Evolutionary conservation across 1,140 invertebrate genomes (phyloP).

Genomic region (Drosophila auraria): DNA sequence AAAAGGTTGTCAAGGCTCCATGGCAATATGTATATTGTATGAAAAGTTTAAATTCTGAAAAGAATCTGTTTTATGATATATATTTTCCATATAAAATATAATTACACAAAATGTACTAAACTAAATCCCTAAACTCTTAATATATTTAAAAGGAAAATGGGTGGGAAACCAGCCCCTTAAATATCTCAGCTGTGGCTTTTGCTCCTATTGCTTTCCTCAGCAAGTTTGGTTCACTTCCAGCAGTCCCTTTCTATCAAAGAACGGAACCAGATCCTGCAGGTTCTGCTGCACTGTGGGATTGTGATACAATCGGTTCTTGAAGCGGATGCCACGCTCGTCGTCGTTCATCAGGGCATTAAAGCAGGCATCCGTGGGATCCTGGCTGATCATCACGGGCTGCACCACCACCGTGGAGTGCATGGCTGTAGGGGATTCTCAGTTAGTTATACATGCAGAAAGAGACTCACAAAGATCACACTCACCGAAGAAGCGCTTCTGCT

Average conservation of each 20-base stretch:
- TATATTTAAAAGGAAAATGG: neutral
- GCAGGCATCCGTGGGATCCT: conserved; percentile 74
- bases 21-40: too few species aligned
- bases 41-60: too few species aligned
- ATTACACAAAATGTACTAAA: neutral
- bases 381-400: conserved; percentile 74
- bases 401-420: conserved; percentile 70
- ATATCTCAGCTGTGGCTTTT: neutral
- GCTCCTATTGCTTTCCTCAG: neutral
- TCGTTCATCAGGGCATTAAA: conserved; percentile 77
- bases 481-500: conserved; percentile 78
- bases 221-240: conserved; percentile 71
- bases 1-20: too few species aligned
- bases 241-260: conserved; percentile 74
- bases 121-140: neutral
- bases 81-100: neutral
- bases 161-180: neutral
- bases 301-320: conserved; percentile 68
- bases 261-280: conserved; percentile 61
- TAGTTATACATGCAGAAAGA: neutral
- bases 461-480: neutral
- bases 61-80: neutral
- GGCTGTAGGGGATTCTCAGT: conserved; percentile 34
- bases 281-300: conserved; percentile 70
- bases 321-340: conserved; percentile 72